Percentiles rank a stretch among this genome's conserved stretches.
phyloP scores from a whole-genome alignment of 1,140 invertebrate species.

The Diorhabda sublineata region DNA sequence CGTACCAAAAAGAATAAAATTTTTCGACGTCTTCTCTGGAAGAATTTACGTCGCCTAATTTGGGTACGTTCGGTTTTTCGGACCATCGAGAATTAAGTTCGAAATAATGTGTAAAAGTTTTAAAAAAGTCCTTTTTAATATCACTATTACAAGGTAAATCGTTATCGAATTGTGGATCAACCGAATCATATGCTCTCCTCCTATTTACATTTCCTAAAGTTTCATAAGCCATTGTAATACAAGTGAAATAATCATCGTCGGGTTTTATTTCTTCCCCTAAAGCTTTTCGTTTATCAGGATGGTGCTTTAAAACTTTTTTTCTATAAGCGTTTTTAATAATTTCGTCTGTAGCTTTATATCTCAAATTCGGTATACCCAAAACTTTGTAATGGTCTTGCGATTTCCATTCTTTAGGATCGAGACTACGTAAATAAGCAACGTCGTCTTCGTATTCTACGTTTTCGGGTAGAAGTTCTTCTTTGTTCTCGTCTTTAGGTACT shows the following conservation, averaged over 20 bases:
- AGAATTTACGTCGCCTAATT: conserved; percentile 72
- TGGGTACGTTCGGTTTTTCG: conserved; percentile 78
- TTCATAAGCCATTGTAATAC: conserved; percentile 97
- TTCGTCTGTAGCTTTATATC: conserved; percentile 76
- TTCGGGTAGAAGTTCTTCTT: conserved; percentile 54
- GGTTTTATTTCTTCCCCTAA: conserved; percentile 76
- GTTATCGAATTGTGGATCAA: conserved; percentile 94
- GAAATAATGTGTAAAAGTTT: conserved; percentile 74
- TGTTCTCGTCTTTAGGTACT: conserved; percentile 21
- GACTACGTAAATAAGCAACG: conserved; percentile 75
- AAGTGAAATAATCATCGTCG: conserved; percentile 96
- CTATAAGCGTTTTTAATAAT: conserved; percentile 91
- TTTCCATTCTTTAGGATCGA: conserved; percentile 97
- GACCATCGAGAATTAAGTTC: conserved; percentile 91
- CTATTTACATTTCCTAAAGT: conserved; percentile 77
- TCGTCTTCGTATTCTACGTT: conserved; percentile 72
- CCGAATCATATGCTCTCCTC: conserved; percentile 89
- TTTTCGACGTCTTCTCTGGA: conserved; percentile 72
- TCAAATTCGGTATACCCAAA: conserved; percentile 76
- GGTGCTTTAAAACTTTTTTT: conserved; percentile 89
- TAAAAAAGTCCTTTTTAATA: conserved; percentile 81
- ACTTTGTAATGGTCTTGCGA: conserved; percentile 96
- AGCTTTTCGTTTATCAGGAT: conserved; percentile 94
- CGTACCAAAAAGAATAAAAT: conserved; percentile 92
- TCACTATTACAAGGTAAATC: conserved; percentile 70